Evolutionary conservation across 1,140 invertebrate species (phyloP).

Genomic region (Melanaphis sacchari): DNA sequence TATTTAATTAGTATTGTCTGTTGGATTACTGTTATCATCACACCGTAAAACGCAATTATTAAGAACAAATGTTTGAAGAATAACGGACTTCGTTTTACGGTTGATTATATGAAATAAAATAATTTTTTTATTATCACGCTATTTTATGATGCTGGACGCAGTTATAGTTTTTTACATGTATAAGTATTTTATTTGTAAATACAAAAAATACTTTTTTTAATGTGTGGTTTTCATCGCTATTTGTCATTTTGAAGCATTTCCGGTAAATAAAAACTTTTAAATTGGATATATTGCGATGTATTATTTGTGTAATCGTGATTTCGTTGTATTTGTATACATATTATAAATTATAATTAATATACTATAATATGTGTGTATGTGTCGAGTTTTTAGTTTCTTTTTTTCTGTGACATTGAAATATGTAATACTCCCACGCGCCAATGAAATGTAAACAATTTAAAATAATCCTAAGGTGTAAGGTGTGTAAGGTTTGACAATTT

Average conservation of each 20-base stretch:
- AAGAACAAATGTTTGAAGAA: not conserved
- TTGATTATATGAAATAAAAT: not conserved
- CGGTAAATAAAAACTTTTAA: slow-evolving; percentile 9
- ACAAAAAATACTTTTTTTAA: not conserved
- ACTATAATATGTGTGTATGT: not conserved
- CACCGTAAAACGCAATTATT: not conserved
- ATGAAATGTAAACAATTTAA: slow-evolving; percentile 17
- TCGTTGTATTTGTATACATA: not conserved
- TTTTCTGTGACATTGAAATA: slow-evolving; percentile 21
- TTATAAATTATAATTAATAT: not conserved
- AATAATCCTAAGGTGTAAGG: not conserved
- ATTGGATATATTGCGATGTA: slow-evolving; percentile 7
- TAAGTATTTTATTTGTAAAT: not conserved
- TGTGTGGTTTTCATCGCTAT: not conserved
- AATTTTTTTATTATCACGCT: not conserved
- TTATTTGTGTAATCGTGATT: not conserved
- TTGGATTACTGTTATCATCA: not conserved
- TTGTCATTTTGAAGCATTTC: not conserved
- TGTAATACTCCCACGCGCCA: slow-evolving; percentile 19
- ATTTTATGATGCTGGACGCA: not conserved
- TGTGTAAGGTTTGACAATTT: not conserved
- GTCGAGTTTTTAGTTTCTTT: not conserved
- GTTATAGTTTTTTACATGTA: not conserved
- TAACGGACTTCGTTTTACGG: slow-evolving; percentile 1
- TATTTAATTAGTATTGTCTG: not conserved